Evolutionary conservation across 2,113 vertebrate genomes (phyloP), one percentile per base, ranked within the genome.

Genomic region (Pantherophis guttatus): DNA sequence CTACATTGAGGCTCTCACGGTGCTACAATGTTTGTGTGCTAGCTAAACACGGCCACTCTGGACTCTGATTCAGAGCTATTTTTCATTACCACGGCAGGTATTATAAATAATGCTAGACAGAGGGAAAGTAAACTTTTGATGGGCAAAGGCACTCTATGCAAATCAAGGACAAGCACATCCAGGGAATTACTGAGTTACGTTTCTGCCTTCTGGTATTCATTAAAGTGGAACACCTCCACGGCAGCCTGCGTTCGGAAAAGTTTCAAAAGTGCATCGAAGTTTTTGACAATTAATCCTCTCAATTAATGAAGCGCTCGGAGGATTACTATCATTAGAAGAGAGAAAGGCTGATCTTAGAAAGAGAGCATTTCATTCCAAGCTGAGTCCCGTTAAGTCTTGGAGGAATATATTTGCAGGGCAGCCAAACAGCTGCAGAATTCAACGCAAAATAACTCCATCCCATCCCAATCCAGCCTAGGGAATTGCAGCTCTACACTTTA

Each of bases 221-320:
- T 95, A 39, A 8, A 44, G 11, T 0, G 0, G 21, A n/a, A 89
- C 17, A 10, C 13, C 53, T 15, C 0, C 0, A 0, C 8, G 88
- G 8, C 65, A 26, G 0, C 75, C 4, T 70, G n/a, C 0, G 1
- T 39, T 62, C 86, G 19, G 93, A 24, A 0, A 94, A 93, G 90
- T 75, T 90, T 93, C 70, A 33, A 92, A 94, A 90, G 11, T 0
- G 3, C 0, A 0, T 21, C 39, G 2, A 24, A 8, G 23, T 89
- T 90, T 89, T 59, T 87, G 91, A 33, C 8, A 90, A 75, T 86
- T 39, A 19, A 91, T 86, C 58, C 89, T 85, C 23, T 85, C 15
- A 62, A 13, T 75, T 33, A 92, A 89, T 58, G 70, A 70, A 62
- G 50, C 48, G 81, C 33, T 58, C 3, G 0, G 92, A 92, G 88